These are phyloP conservation scores for Lepidocolaptes lacrymiger DNA, from an alignment of 2,797 vertebrate species.

Conservation along the genomic window DNA sequence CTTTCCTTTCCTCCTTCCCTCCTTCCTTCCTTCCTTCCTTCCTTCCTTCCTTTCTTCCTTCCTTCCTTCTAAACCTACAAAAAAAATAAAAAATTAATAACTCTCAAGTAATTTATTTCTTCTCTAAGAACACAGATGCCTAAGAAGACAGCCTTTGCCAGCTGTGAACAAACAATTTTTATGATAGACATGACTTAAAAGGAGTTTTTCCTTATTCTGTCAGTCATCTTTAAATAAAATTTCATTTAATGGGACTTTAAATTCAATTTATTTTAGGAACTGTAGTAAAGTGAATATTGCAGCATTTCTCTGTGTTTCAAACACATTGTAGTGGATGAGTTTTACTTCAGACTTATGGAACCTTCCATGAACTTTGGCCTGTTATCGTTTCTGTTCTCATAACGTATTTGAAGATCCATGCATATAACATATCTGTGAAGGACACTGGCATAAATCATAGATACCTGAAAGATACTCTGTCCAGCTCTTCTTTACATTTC, in stretches of 20 bases:
- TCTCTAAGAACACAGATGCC: not conserved
- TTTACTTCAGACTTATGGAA: no score
- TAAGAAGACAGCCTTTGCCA: not conserved
- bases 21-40: not conserved
- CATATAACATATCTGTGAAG: not conserved
- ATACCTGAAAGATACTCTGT: not conserved
- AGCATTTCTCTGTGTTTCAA: not conserved
- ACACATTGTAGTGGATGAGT: no score
- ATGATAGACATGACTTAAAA: not conserved
- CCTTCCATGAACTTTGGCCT: not conserved
- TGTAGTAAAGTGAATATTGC: not conserved
- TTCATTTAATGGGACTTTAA: not conserved
- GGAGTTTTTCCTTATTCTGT: not conserved
- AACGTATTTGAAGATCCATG: not conserved
- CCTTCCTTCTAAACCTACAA: no score
- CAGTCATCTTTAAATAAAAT: not conserved
- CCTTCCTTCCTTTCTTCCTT: rapidly evolving
- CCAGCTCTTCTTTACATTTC: rapidly evolving
- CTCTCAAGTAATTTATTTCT: not conserved
- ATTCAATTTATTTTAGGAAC: not conserved
- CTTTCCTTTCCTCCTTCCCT: no score
- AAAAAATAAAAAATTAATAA: no score
- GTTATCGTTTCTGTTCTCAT: not conserved
- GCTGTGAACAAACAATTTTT: not conserved
- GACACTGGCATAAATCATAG: not conserved